A percentile compares a stretch with the other conserved stretches of the same genome.
Evolutionary conservation across 2,888 invertebrate genomes (phyloP).

Genomic region (Pristionchus maxplancki): DNA sequence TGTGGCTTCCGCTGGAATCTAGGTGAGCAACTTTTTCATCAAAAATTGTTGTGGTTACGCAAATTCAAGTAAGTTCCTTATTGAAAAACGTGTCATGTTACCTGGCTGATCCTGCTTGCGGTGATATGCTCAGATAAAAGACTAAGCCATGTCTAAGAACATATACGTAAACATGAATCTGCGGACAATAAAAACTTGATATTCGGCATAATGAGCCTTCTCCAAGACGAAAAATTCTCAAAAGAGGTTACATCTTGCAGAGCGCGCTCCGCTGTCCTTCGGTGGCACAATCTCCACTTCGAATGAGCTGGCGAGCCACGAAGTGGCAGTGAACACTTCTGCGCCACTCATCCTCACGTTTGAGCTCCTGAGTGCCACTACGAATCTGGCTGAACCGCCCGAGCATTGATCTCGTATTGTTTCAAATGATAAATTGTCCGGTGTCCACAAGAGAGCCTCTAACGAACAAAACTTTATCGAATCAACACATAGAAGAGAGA

Average conservation of each 20-base stretch:
- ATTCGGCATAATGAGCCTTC: no score
- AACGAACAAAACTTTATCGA: not conserved
- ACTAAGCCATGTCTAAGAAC: no score
- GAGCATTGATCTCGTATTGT: not conserved
- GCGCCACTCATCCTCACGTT: constrained; percentile 50
- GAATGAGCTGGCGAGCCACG: not conserved
- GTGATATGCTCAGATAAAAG: no score
- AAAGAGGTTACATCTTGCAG: no score
- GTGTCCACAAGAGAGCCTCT: not conserved
- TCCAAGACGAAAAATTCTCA: no score
- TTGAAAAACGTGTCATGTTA: no score
- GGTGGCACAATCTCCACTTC: constrained; percentile 48
- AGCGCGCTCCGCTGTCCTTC: constrained; percentile 23
- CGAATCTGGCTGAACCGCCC: not conserved
- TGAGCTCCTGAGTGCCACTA: not conserved
- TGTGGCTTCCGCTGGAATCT: not conserved
- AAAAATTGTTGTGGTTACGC: not conserved
- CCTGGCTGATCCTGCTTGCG: no score
- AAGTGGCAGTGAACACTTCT: not conserved
- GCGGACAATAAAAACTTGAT: no score
- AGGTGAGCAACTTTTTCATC: no score
- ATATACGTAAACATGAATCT: no score
- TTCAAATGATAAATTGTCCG: no score
- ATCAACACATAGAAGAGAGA: not conserved
- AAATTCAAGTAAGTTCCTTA: no score